Percentiles rank a stretch among this genome's conserved stretches.
Evolutionary conservation across 1,140 invertebrate species (phyloP).

Genomic region (Goniozus legneri): DNA sequence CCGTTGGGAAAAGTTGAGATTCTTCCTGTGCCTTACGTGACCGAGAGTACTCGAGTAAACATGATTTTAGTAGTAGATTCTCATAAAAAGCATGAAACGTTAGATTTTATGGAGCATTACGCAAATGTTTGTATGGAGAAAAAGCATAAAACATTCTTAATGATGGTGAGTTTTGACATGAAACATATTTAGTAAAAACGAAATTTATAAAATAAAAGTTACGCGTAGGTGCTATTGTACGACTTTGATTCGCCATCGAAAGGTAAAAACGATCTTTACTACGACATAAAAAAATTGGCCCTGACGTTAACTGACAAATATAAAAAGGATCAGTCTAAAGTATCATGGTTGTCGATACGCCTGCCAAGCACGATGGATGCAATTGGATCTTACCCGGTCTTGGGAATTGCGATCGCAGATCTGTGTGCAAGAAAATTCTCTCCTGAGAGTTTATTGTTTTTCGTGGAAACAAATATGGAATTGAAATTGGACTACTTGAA

Average conservation of each 20-base stretch:
- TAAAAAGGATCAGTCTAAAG: constrained; percentile 65
- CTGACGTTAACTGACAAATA: constrained; percentile 64
- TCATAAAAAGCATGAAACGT: constrained; percentile 51
- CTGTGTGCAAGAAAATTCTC: constrained; percentile 68
- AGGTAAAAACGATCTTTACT: constrained; percentile 64
- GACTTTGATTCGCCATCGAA: constrained; percentile 60
- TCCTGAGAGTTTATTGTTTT: constrained; percentile 65
- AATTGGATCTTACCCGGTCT: constrained; percentile 39
- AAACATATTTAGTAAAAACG: constrained; percentile 1
- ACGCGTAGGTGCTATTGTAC: constrained; percentile 61
- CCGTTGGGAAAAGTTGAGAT: constrained; percentile 81
- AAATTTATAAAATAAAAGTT: constrained; percentile 14
- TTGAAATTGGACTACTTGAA: constrained; percentile 80
- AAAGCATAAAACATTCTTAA: constrained; percentile 72
- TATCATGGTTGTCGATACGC: constrained; percentile 69
- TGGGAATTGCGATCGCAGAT: constrained; percentile 71
- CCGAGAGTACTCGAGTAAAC: constrained; percentile 78
- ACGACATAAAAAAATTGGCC: constrained; percentile 63
- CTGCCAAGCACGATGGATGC: constrained; percentile 48
- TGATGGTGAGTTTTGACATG: constrained; percentile 57
- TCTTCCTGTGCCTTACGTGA: constrained; percentile 85
- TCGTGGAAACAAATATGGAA: constrained; percentile 64
- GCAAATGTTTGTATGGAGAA: constrained; percentile 69
- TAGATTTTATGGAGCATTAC: constrained; percentile 70
- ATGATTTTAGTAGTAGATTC: constrained; percentile 67